Evolutionary conservation across 1,140 invertebrate genomes (phyloP).

Genomic region (Euwallacea similis): DNA sequence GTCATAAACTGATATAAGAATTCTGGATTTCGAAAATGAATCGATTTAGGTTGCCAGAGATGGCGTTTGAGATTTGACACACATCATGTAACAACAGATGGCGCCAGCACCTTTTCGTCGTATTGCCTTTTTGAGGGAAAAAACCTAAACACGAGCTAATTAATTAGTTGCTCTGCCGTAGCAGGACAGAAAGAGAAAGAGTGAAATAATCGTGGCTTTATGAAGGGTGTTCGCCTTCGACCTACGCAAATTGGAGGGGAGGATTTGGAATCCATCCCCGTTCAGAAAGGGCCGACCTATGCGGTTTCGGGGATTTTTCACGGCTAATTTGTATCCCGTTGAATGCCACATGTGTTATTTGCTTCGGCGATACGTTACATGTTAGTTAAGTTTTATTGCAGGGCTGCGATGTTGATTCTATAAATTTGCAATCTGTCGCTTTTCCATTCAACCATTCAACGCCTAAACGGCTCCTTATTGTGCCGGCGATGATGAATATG

Average conservation of each 20-base stretch:
- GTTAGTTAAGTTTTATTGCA: constrained; percentile 21
- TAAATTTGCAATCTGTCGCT: constrained; percentile 22
- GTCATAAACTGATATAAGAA: too few relatives aligned
- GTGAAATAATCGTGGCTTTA: too few relatives aligned
- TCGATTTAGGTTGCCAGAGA: too few relatives aligned
- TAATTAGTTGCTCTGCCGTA: too few relatives aligned
- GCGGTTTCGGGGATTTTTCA: constrained; percentile 45
- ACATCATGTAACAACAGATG: too few relatives aligned
- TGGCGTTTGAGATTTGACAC: too few relatives aligned
- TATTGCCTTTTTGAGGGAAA: too few relatives aligned
- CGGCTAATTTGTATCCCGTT: constrained; percentile 43
- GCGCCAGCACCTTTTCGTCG: too few relatives aligned
- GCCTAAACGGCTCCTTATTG: constrained; percentile 17
- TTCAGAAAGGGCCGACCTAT: constrained; percentile 28
- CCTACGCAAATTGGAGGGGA: constrained; percentile 37
- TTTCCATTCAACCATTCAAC: constrained; percentile 7
- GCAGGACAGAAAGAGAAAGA: too few relatives aligned
- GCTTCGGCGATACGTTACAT: constrained; percentile 39
- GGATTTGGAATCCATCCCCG: constrained; percentile 17
- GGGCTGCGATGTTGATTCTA: constrained; percentile 26
- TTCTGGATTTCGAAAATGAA: too few relatives aligned
- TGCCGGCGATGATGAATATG: constrained; percentile 1
- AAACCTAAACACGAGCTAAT: too few relatives aligned
- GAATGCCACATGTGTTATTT: constrained; percentile 38
- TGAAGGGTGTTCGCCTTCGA: neutral